Percentiles rank a stretch among this genome's conserved stretches.
phyloP scores from a whole-genome alignment of 2,888 invertebrate genomes.

The Phorcus lineatus region DNA sequence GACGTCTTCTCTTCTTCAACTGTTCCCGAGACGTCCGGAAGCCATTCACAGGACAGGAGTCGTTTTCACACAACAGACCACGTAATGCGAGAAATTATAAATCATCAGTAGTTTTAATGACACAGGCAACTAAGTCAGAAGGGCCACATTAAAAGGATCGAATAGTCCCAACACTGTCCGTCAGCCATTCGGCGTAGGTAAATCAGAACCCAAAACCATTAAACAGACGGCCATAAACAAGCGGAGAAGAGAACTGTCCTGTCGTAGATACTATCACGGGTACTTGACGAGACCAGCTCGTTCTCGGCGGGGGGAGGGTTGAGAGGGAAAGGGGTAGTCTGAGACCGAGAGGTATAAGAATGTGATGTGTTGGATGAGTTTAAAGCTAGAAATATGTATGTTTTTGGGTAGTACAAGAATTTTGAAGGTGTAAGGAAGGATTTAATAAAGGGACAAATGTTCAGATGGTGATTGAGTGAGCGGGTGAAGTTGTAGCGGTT shows the following conservation, averaged over 20 bases:
- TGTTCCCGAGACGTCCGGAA: background rate
- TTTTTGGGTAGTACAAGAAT: too few species aligned
- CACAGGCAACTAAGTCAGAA: constrained; percentile 13
- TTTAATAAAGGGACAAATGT: too few species aligned
- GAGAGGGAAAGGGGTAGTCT: too few species aligned
- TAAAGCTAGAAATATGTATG: too few species aligned
- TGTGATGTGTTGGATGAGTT: too few species aligned
- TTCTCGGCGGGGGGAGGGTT: too few species aligned
- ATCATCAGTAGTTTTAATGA: constrained; percentile 21
- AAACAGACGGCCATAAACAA: constrained; percentile 8
- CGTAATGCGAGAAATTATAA: constrained; percentile 29
- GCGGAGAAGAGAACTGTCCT: background rate
- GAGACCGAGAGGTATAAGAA: too few species aligned
- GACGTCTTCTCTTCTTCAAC: background rate
- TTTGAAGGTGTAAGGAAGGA: too few species aligned
- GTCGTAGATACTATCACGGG: too few species aligned
- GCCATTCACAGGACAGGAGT: background rate
- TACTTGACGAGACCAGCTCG: too few species aligned
- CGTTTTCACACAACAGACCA: background rate
- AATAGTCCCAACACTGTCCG: constrained; percentile 4
- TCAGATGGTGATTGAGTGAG: too few species aligned
- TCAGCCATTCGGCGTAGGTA: constrained; percentile 13
- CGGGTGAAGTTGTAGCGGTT: too few species aligned
- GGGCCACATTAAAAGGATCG: constrained; percentile 23
- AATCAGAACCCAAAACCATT: constrained; percentile 31